A percentile compares a stretch with the other conserved stretches of the same genome.
Conservation (phyloP, 92 coral and sea anemone genomes). For the Scolanthus callimorphus region DNA sequence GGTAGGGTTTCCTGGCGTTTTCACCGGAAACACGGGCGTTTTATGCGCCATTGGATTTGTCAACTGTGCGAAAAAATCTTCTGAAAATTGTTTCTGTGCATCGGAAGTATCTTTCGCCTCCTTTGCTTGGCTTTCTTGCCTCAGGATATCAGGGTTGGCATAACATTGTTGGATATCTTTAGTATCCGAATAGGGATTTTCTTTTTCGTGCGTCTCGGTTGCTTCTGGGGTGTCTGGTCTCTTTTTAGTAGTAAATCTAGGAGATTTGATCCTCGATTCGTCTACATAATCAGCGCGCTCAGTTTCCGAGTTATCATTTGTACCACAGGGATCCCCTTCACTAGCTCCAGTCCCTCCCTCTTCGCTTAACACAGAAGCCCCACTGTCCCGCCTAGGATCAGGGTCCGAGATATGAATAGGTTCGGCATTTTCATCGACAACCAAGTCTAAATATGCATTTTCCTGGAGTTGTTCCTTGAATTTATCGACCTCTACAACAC, state of each 20-base stretch:
- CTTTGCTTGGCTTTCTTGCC: background rate
- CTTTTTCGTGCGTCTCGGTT: background rate
- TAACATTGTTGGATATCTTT: background rate
- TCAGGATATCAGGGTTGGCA: conserved; percentile 4
- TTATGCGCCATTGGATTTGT: conserved; percentile 39
- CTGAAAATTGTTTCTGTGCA: conserved; percentile 39
- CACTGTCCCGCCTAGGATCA: conserved; percentile 25
- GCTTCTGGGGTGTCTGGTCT: background rate
- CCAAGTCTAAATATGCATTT: conserved; percentile 63
- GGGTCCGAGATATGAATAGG: conserved; percentile 83
- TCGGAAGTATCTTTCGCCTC: conserved; percentile 11
- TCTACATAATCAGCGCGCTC: conserved; percentile 13
- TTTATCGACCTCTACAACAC: background rate
- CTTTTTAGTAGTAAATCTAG: background rate
- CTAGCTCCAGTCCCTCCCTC: background rate
- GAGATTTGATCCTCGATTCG: conserved; percentile 5
- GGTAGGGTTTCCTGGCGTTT: background rate
- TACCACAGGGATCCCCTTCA: background rate
- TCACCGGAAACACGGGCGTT: conserved; percentile 37
- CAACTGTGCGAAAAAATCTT: conserved; percentile 50
- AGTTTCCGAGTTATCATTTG: background rate
- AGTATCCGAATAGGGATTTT: too few species aligned
- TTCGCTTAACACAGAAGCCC: conserved; percentile 1
- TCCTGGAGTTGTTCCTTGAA: background rate
- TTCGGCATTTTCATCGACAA: conserved; percentile 45